Percentiles rank a stretch among this genome's conserved stretches.
phyloP scores from a whole-genome alignment of 2,113 vertebrate species.

The Forbesichthys agassizii region DNA sequence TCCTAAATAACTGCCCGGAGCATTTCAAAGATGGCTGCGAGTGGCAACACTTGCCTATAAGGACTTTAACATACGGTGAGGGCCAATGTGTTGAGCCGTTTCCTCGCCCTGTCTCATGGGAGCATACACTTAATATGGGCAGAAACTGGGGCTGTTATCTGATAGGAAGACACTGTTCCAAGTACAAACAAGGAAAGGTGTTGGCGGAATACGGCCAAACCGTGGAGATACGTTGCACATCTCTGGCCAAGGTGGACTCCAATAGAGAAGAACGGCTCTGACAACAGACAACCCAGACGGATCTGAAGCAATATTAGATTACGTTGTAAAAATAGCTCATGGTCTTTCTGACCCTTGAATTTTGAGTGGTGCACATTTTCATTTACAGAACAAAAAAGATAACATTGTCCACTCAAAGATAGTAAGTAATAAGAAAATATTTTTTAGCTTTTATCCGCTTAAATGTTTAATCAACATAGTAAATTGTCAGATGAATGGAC shows the following conservation, averaged over 20 bases:
- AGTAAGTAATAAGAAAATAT: neutral
- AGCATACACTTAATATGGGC: constrained; percentile 41
- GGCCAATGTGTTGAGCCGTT: constrained; percentile 56
- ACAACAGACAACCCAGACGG: neutral
- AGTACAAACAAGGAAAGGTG: constrained; percentile 27
- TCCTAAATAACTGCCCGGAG: too few relatives aligned
- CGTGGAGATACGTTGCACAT: neutral
- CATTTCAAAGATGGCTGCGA: too few relatives aligned
- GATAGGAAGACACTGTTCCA: constrained; percentile 46
- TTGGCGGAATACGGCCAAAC: constrained; percentile 10
- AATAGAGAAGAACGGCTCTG: neutral
- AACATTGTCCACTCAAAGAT: neutral
- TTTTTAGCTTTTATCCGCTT: too few relatives aligned
- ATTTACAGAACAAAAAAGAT: neutral
- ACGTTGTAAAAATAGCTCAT: too few relatives aligned
- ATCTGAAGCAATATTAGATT: neutral
- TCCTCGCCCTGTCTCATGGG: constrained; percentile 44
- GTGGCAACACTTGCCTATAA: too few relatives aligned
- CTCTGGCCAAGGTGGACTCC: neutral
- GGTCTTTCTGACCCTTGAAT: too few relatives aligned
- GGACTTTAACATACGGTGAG: constrained; percentile 43
- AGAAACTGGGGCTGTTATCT: constrained; percentile 33
- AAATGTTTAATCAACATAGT: too few relatives aligned
- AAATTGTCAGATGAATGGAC: too few relatives aligned
- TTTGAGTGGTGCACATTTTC: too few relatives aligned